These are phyloP conservation scores for Ditylenchus dipsaci DNA, from an alignment of 1,140 invertebrate species.

Conservation along the genomic window DNA sequence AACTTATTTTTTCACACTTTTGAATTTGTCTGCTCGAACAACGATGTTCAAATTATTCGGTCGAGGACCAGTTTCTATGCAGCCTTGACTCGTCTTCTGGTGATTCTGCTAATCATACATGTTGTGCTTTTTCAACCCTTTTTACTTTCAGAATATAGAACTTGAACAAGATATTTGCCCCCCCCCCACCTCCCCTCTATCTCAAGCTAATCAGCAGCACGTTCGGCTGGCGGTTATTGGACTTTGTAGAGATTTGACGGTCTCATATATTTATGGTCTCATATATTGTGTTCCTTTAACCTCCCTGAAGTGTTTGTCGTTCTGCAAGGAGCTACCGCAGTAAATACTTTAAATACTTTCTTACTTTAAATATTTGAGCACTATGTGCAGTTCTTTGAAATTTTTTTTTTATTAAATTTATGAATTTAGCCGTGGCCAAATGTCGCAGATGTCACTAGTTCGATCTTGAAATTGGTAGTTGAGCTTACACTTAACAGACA, in stretches of 20 bases:
- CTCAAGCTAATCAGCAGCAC: constrained; percentile 34
- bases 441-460: constrained; percentile 80
- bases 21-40: too few species aligned
- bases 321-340: constrained; percentile 99
- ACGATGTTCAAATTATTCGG: too few species aligned
- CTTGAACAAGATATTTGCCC: too few species aligned
- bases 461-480: too few species aligned
- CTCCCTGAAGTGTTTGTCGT: too few species aligned
- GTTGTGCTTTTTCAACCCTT: too few species aligned
- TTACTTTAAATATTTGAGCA: constrained; percentile 15
- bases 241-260: constrained; percentile 82
- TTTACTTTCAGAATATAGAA: too few species aligned
- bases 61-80: too few species aligned
- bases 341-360: constrained; percentile 70
- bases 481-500: constrained; percentile 94
- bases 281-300: constrained; percentile 90
- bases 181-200: too few species aligned
- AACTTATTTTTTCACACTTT: too few species aligned
- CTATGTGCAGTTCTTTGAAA: constrained; percentile 76
- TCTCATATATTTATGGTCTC: constrained; percentile 89
- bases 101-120: too few species aligned
- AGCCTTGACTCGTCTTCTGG: too few species aligned
- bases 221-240: constrained; percentile 74
- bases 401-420: constrained; percentile 75
- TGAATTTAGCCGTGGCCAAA: constrained; percentile 79